Percentiles rank a stretch among this genome's conserved stretches.
These are phyloP conservation scores for Seira sanloemensis DNA, from an alignment of 2,888 invertebrate species.

Conservation along the genomic window DNA sequence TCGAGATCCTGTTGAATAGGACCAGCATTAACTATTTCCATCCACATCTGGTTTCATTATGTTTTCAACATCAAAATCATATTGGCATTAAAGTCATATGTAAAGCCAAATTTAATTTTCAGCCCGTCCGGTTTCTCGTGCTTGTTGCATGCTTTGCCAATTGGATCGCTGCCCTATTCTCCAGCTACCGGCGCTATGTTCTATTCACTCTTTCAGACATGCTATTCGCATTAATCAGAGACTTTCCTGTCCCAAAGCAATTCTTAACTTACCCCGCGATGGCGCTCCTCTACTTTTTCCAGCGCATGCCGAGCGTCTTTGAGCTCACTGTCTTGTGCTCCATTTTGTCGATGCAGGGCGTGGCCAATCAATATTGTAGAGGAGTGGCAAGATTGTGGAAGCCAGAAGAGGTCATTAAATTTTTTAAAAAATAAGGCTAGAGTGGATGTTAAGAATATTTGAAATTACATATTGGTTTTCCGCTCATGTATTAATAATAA, in stretches of 20 bases:
- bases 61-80: background rate
- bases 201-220: background rate
- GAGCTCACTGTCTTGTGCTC: background rate
- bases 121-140: background rate
- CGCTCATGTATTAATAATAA: background rate
- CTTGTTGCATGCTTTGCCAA: background rate
- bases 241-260: too few relatives aligned
- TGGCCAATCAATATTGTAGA: background rate
- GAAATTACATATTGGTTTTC: background rate
- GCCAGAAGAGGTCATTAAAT: slow-evolving; percentile 2
- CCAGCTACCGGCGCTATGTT: background rate
- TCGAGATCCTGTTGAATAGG: slow-evolving; percentile 11
- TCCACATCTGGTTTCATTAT: background rate
- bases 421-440: too few relatives aligned
- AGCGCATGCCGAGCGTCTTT: background rate
- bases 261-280: background rate
- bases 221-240: background rate
- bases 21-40: background rate
- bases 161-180: background rate
- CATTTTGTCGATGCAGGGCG: background rate
- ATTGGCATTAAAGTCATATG: background rate
- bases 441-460: too few relatives aligned
- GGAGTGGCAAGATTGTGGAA: background rate
- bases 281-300: background rate
- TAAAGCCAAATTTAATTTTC: background rate